Evolutionary conservation across 2,888 invertebrate species (phyloP).

Genomic region (Trachelus iudaicus): DNA sequence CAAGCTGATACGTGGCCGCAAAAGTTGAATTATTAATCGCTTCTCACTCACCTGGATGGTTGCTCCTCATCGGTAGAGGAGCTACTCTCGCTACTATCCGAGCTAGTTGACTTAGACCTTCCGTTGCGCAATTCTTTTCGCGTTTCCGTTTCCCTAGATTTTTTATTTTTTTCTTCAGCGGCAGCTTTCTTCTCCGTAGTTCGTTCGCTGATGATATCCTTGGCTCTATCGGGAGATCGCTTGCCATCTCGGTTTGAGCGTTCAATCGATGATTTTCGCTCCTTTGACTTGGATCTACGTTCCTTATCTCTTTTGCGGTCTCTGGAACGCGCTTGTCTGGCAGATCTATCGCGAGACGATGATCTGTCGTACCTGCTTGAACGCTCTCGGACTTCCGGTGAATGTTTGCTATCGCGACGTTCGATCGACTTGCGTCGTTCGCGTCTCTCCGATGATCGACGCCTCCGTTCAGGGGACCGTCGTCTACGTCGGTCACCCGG

Average conservation of each 20-base stretch:
- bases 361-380: conserved; percentile 60
- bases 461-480: conserved; percentile 57
- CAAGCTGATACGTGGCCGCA: too few species aligned
- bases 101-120: conserved; percentile 62
- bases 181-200: conserved; percentile 51
- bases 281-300: conserved; percentile 65
- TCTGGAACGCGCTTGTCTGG: conserved; percentile 56
- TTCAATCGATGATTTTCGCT: conserved; percentile 51
- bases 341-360: conserved; percentile 61
- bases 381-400: conserved; percentile 54
- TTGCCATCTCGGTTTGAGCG: conserved; percentile 44
- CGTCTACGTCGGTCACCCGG: conserved; percentile 55
- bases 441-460: conserved; percentile 58
- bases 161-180: conserved; percentile 54
- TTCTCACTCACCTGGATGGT: conserved; percentile 50
- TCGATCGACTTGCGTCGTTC: conserved; percentile 56
- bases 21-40: not conserved
- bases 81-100: conserved; percentile 62
- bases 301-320: conserved; percentile 60
- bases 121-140: conserved; percentile 60
- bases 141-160: conserved; percentile 31
- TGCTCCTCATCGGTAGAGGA: conserved; percentile 61
- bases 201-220: conserved; percentile 52
- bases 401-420: conserved; percentile 56
- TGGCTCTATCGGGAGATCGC: conserved; percentile 58